Evolutionary conservation across 1,140 invertebrate genomes (phyloP).

Genomic region (Pseudobourletiella spinata): DNA sequence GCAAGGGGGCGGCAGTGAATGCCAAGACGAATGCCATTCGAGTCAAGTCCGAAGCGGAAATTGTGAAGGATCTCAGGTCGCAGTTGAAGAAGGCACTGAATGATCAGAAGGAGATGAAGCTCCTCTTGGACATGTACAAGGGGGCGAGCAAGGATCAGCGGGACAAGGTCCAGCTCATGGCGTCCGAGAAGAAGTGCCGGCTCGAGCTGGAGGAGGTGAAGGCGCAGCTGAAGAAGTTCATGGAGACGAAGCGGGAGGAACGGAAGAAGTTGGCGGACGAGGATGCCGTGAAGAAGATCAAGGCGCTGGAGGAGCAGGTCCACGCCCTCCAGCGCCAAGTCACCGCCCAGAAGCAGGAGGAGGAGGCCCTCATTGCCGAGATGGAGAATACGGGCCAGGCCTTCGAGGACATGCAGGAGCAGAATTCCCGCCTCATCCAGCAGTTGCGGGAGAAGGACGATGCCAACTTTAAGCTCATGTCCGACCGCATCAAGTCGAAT

Average conservation of each 20-base stretch:
- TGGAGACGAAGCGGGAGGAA: conserved; percentile 87
- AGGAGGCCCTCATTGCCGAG: conserved; percentile 93
- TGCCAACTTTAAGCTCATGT: conserved; percentile 99
- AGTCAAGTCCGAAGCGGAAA: conserved; percentile 42
- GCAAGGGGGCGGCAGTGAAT: conserved; percentile 50
- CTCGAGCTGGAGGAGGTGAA: conserved; percentile 83
- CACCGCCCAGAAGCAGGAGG: conserved; percentile 58
- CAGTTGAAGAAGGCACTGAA: conserved; percentile 72
- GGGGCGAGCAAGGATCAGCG: conserved; percentile 89
- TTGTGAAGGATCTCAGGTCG: conserved; percentile 46
- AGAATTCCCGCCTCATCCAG: conserved; percentile 91
- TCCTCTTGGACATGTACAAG: conserved; percentile 94
- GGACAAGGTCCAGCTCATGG: conserved; percentile 94
- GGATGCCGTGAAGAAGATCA: conserved; percentile 88
- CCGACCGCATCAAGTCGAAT: conserved; percentile 93
- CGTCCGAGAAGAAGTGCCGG: conserved; percentile 79
- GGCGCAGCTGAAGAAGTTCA: conserved; percentile 68
- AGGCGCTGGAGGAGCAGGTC: conserved; percentile 81
- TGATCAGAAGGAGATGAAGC: conserved; percentile 83
- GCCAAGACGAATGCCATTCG: conserved; percentile 38
- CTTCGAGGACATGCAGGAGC: conserved; percentile 99
- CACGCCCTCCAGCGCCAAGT: conserved; percentile 48
- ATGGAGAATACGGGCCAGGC: conserved; percentile 99
- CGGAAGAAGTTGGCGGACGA: conserved; percentile 87
- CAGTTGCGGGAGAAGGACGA: conserved; percentile 97